A percentile compares a stretch with the other conserved stretches of the same genome.
Conservation (phyloP, 2,888 invertebrate species). For the Rugalucina vietnamica region DNA sequence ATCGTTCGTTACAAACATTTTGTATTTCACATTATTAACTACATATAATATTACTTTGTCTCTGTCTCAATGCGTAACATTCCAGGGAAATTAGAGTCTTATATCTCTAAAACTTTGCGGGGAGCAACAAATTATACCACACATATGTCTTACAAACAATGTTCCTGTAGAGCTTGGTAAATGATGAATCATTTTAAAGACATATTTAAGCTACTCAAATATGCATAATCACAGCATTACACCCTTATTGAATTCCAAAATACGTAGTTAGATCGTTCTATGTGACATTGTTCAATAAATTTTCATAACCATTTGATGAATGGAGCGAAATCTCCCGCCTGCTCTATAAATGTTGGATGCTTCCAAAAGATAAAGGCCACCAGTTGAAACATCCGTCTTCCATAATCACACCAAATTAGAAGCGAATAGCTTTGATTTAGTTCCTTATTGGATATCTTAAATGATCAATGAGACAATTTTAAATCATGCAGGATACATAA, state of each 20-base stretch:
- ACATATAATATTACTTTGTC: neutral
- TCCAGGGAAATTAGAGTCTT: neutral
- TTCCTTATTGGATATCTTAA: neutral
- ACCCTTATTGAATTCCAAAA: slow-evolving; percentile 14
- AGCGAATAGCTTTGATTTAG: neutral
- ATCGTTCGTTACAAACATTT: too few species aligned
- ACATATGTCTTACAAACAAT: neutral
- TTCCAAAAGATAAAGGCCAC: slow-evolving; percentile 25
- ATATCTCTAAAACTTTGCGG: neutral
- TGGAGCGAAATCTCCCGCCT: neutral
- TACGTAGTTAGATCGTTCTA: neutral
- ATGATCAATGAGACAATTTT: neutral
- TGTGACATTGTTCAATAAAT: slow-evolving; percentile 7
- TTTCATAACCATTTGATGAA: slow-evolving; percentile 12
- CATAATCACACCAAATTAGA: neutral
- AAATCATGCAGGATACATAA: too few species aligned
- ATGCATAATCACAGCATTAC: neutral
- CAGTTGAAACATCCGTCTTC: slow-evolving; percentile 42
- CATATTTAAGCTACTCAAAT: neutral
- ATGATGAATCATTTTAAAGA: neutral
- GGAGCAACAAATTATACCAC: neutral
- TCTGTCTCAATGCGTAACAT: neutral
- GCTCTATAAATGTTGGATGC: slow-evolving; percentile 9
- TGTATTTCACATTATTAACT: neutral
- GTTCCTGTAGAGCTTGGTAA: slow-evolving; percentile 4